Percentiles rank a stretch among this genome's conserved stretches.
Conservation (phyloP, 2,888 invertebrate species). For the Catonia carolina region DNA sequence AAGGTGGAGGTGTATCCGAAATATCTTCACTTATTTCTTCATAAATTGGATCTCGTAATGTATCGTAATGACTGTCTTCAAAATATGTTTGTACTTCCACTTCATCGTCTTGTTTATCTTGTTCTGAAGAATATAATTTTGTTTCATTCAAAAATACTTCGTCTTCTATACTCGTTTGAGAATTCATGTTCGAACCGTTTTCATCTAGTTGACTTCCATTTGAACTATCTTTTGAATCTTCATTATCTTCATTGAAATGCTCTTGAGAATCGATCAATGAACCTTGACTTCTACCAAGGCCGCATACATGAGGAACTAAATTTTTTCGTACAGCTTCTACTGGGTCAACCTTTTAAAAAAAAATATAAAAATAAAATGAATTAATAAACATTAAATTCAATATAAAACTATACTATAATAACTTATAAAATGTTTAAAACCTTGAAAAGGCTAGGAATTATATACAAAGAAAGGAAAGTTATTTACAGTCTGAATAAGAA, state of each 20-base stretch:
- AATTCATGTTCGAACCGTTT: no score
- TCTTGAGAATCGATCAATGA: no score
- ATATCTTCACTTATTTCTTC: constrained; percentile 61
- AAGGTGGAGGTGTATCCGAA: constrained; percentile 55
- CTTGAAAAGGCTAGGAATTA: no score
- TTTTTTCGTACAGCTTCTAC: constrained; percentile 70
- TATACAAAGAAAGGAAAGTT: no score
- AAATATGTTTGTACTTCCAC: constrained; percentile 16
- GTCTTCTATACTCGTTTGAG: no score
- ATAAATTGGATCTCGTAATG: constrained; percentile 69
- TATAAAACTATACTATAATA: no score
- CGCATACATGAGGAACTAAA: constrained; percentile 70
- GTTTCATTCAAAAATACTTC: not conserved
- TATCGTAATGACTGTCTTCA: constrained; percentile 66
- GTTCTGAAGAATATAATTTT: constrained; percentile 20
- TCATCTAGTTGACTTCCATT: no score
- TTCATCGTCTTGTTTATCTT: constrained; percentile 33
- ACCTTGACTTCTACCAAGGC: constrained; percentile 36
- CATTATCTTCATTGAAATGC: no score
- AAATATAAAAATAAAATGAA: not conserved
- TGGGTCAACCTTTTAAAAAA: constrained; percentile 47
- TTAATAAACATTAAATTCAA: no score
- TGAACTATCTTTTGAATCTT: no score
- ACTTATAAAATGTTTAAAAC: no score
- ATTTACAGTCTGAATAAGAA: no score